phyloP scores from a whole-genome alignment of 1,140 invertebrate genomes.

The Ctenoplectra terminalis region DNA sequence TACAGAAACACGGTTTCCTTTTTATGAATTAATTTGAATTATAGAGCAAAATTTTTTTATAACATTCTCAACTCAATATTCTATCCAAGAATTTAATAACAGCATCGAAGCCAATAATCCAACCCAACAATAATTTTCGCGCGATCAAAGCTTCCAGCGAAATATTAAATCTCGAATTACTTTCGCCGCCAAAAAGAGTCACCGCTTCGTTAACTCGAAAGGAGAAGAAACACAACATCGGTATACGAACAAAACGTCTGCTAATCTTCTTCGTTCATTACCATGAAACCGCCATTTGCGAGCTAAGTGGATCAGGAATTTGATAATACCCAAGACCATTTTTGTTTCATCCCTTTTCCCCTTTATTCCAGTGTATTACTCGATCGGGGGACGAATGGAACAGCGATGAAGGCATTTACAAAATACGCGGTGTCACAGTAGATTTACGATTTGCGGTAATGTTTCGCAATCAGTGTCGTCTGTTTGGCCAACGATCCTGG shows the following conservation, averaged over 20 bases:
- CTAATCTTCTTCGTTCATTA: slow-evolving; percentile 31
- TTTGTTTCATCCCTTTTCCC: background rate
- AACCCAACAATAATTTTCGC: too few species aligned
- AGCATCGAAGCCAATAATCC: too few species aligned
- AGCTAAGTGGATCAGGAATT: slow-evolving; percentile 30
- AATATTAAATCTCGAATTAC: too few species aligned
- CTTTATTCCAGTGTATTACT: background rate
- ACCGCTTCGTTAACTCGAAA: background rate
- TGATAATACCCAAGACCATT: background rate
- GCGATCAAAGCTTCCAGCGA: too few species aligned
- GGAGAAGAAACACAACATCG: background rate
- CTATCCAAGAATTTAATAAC: too few species aligned
- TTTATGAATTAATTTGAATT: too few species aligned
- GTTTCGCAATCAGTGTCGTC: slow-evolving; percentile 14
- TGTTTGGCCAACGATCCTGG: background rate
- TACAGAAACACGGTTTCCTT: too few species aligned
- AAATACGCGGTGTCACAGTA: background rate
- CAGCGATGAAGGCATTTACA: background rate
- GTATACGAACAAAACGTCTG: background rate
- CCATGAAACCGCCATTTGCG: slow-evolving; percentile 25
- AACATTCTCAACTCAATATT: too few species aligned
- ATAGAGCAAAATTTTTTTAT: too few species aligned
- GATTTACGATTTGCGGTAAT: slow-evolving; percentile 8
- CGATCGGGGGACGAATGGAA: background rate
- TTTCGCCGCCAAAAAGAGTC: too few species aligned